phyloP scores from a whole-genome alignment of 2,797 vertebrate genomes.

The Uromys caudimaculatus region DNA sequence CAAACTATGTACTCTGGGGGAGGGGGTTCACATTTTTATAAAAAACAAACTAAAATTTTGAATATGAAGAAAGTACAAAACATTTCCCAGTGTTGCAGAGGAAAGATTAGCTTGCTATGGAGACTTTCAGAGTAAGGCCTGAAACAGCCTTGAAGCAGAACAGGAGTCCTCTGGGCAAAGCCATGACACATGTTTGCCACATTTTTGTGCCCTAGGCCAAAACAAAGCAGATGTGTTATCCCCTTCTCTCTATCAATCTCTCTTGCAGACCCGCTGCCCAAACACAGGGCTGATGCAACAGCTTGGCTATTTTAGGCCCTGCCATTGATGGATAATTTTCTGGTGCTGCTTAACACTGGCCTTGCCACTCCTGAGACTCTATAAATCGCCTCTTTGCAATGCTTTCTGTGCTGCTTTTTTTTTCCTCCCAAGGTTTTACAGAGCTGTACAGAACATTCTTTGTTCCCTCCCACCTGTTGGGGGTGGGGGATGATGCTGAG shows the following conservation, averaged over 20 bases:
- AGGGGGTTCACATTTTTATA: neutral
- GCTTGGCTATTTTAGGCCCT: neutral
- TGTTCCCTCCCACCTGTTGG: conserved; percentile 45
- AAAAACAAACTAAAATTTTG: neutral
- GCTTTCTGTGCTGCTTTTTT: neutral
- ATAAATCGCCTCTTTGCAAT: neutral
- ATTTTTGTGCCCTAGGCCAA: neutral
- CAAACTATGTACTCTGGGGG: neutral
- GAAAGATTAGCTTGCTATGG: neutral
- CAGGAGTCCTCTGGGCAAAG: neutral
- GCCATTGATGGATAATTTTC: neutral
- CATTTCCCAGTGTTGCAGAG: neutral
- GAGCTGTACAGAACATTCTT: neutral
- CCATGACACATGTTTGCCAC: too few species aligned
- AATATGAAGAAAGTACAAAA: neutral
- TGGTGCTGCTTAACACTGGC: neutral
- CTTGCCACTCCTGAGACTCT: neutral
- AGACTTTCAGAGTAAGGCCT: neutral
- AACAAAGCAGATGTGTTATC: neutral
- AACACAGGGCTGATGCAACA: neutral
- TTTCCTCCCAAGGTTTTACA: neutral
- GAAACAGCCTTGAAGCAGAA: neutral
- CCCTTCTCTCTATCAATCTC: neutral
- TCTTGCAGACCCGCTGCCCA: neutral
- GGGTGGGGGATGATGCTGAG: neutral